Conservation (phyloP, 2,888 invertebrate genomes). For the Melanostoma scalare region DNA sequence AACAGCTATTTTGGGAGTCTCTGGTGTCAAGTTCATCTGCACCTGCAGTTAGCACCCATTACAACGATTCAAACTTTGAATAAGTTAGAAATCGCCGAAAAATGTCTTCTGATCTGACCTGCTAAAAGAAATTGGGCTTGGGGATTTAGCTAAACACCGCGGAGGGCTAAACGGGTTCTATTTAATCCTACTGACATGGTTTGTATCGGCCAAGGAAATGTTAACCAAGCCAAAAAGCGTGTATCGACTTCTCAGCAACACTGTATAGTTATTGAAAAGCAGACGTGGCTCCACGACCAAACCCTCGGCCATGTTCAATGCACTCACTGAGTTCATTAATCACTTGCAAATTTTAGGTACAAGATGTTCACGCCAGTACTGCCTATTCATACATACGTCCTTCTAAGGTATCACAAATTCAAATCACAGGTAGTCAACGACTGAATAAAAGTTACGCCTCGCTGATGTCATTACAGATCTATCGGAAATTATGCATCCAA, state of each 20-base stretch:
- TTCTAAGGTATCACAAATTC: conserved; percentile 49
- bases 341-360: conserved; percentile 34
- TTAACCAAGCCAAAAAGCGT: too few relatives aligned
- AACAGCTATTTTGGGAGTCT: too few relatives aligned
- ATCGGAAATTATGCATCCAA: conserved; percentile 10
- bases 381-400: conserved; percentile 54
- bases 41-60: too few relatives aligned
- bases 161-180: too few relatives aligned
- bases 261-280: conserved; percentile 30
- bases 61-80: too few relatives aligned
- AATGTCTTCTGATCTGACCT: too few relatives aligned
- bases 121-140: too few relatives aligned
- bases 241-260: conserved; percentile 1
- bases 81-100: too few relatives aligned
- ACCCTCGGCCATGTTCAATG: conserved; percentile 50
- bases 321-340: conserved; percentile 51
- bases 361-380: conserved; percentile 50
- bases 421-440: neutral
- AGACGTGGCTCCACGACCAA: conserved; percentile 8
- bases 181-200: too few relatives aligned
- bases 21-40: too few relatives aligned
- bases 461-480: conserved; percentile 39
- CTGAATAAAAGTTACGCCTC: conserved; percentile 5
- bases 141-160: too few relatives aligned
- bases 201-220: too few relatives aligned